phyloP scores from a whole-genome alignment of 2,888 invertebrate species.

The Urechis unicinctus region DNA sequence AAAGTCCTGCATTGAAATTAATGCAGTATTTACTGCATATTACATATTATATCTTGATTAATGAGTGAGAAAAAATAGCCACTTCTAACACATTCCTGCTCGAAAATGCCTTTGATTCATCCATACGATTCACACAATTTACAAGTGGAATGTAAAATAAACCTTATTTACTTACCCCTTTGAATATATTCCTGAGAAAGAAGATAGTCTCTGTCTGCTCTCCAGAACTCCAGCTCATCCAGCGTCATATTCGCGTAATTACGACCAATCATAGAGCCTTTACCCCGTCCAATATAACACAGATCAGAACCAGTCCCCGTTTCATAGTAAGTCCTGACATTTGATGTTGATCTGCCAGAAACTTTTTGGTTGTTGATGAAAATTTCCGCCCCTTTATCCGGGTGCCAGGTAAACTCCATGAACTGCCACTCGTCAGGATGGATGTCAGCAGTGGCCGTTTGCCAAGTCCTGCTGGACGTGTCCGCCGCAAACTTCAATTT shows the following conservation, averaged over 20 bases:
- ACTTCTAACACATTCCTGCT: too few relatives aligned
- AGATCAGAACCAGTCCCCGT: slow-evolving; percentile 25
- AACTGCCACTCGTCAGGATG: slow-evolving; percentile 36
- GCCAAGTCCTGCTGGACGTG: slow-evolving; percentile 16
- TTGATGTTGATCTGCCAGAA: not conserved
- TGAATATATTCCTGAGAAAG: slow-evolving; percentile 40
- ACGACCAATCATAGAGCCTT: slow-evolving; percentile 6
- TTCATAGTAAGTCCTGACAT: slow-evolving; percentile 31
- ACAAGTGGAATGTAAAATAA: not conserved
- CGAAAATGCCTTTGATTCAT: too few relatives aligned
- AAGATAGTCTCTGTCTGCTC: slow-evolving; percentile 41
- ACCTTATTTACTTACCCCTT: slow-evolving; percentile 28
- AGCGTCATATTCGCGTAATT: slow-evolving; percentile 31
- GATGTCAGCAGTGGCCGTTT: slow-evolving; percentile 6
- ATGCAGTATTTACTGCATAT: too few relatives aligned
- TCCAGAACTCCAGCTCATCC: slow-evolving; percentile 47
- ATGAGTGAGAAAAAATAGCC: too few relatives aligned
- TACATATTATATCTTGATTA: too few relatives aligned
- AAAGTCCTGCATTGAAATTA: too few relatives aligned
- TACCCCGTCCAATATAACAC: slow-evolving; percentile 19
- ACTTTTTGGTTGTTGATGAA: slow-evolving; percentile 28
- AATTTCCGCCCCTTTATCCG: slow-evolving; percentile 31
- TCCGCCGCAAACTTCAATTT: slow-evolving; percentile 8
- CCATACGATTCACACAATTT: not conserved
- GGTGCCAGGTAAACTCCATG: slow-evolving; percentile 43